Evolutionary conservation across 2,113 vertebrate species (phyloP), one percentile per base, ranked within the genome.

Genomic region (Pogona vitticeps): DNA sequence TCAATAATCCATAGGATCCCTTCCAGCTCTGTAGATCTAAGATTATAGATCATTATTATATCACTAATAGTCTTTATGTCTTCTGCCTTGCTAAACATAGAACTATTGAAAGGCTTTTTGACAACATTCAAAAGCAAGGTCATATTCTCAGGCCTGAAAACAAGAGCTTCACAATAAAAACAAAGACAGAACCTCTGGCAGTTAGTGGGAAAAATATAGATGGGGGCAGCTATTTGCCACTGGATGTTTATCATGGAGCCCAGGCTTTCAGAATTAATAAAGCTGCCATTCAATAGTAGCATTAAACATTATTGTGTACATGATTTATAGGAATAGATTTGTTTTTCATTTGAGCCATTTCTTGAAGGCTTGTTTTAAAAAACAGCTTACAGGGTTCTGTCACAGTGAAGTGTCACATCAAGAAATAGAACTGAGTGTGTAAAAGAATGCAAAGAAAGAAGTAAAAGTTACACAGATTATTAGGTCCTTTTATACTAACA

Each of bases 321-420:
- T 75, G 71, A 84, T 76, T 76, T 84, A 84, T 26, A 72, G 56
- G 33, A 61, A 58, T 83, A 38, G 52, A 72, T 72, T 71, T 72
- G 82, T 84, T 76, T 84, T 40, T 52, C n/a, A 75, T 63, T 63
- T 28, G 31, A 76, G 59, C 72, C 9, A n/a, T 84, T 76, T 84
- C 58, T 76, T 65, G 58, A 42, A n/a, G 68, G 17, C 52, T 73
- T 59, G 21, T 59, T 15, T 76, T 20, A 67, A 80, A 67, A 80
- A 42, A 3, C 61, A 67, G 26, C 26, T 80, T 36, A 26, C 68
- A 31, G 21, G 7, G 31, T 77, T 33, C 46, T 56, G 52, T 56
- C 76, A n/a, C 52, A 58, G 6, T 58, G 17, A 58, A 58, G 76
- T n/a, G 23, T 59, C 52, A 59, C 18, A 73, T 61, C 1, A 80